phyloP scores from a whole-genome alignment of 2,888 invertebrate species.

The Drosophila testacea region DNA sequence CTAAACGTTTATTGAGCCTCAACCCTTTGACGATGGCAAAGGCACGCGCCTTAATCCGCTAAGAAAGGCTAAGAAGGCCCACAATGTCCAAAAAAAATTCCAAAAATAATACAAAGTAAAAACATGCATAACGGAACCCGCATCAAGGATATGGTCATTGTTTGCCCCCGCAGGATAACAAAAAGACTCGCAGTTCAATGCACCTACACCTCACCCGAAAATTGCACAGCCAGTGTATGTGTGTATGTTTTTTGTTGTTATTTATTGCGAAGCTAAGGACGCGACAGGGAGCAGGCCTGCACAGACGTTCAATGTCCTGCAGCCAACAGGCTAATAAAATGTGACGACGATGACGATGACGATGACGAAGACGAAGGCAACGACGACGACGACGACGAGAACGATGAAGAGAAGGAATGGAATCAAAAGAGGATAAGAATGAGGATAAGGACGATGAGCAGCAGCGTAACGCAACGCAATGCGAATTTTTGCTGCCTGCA shows the following conservation, averaged over 20 bases:
- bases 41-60: slow-evolving; percentile 68
- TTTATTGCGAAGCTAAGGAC: slow-evolving; percentile 76
- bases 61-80: slow-evolving; percentile 48
- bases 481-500: slow-evolving; percentile 63
- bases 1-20: slow-evolving; percentile 27
- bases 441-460: slow-evolving; percentile 15
- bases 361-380: slow-evolving; percentile 24
- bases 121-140: slow-evolving; percentile 57
- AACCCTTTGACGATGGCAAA: slow-evolving; percentile 40
- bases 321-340: slow-evolving; percentile 80
- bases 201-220: slow-evolving; percentile 67
- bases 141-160: slow-evolving; percentile 59
- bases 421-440: background rate
- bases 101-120: background rate
- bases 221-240: slow-evolving; percentile 19
- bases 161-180: slow-evolving; percentile 34
- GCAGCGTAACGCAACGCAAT: slow-evolving; percentile 60
- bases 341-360: slow-evolving; percentile 67
- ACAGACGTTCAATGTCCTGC: slow-evolving; percentile 81
- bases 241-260: slow-evolving; percentile 54
- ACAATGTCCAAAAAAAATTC: slow-evolving; percentile 22
- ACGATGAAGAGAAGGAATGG: background rate
- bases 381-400: background rate
- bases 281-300: slow-evolving; percentile 54
- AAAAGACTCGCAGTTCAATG: slow-evolving; percentile 64